Conservation (phyloP, 1,140 invertebrate species). For the Vollenhovia emeryi region DNA sequence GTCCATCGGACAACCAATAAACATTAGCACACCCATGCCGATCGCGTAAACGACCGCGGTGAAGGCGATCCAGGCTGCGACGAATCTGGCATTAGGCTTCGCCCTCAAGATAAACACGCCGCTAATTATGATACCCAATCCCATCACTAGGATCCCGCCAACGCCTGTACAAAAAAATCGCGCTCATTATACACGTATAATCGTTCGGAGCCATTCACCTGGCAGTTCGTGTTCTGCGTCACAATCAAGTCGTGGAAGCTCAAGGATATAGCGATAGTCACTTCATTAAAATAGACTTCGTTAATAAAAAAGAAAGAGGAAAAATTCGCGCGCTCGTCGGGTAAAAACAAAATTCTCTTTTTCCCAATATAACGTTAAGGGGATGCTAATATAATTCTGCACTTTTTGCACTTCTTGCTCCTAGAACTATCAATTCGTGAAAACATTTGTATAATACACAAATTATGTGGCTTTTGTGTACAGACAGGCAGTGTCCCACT, state of each 20-base stretch:
- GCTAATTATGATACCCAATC: constrained; percentile 94
- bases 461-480: too few relatives aligned
- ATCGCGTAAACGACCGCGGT: constrained; percentile 94
- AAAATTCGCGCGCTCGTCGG: neutral
- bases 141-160: constrained; percentile 97
- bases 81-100: constrained; percentile 93
- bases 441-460: too few relatives aligned
- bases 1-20: constrained; percentile 94
- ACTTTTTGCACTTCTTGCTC: too few relatives aligned
- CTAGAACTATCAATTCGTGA: too few relatives aligned
- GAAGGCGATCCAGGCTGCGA: constrained; percentile 96
- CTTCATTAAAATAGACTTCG: constrained; percentile 14
- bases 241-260: neutral
- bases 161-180: constrained; percentile 87
- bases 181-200: constrained; percentile 33
- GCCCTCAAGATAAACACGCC: constrained; percentile 93
- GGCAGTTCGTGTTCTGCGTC: neutral
- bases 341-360: too few relatives aligned
- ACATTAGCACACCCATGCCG: constrained; percentile 95
- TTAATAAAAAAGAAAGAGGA: too few relatives aligned
- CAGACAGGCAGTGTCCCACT: too few relatives aligned
- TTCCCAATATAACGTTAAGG: too few relatives aligned
- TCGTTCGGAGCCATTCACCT: constrained; percentile 6
- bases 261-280: constrained; percentile 1
- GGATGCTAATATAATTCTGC: too few relatives aligned